These are phyloP conservation scores for Borostomias antarcticus DNA, from an alignment of 2,797 vertebrate genomes.

Conservation along the genomic window DNA sequence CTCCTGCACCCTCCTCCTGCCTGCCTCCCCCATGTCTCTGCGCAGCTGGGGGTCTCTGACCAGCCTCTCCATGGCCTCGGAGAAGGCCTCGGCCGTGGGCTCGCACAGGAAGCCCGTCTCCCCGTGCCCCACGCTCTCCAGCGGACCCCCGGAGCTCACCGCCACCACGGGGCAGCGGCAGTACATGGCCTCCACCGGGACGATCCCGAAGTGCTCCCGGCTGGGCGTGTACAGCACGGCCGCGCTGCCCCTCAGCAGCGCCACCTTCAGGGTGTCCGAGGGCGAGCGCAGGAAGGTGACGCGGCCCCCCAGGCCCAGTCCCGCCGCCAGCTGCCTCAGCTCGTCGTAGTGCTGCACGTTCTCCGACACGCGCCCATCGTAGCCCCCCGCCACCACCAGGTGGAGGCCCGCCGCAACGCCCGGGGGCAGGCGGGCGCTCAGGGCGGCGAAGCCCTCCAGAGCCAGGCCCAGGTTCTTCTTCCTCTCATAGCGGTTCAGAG, in stretches of 20 bases:
- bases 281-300: slow-evolving; percentile 93
- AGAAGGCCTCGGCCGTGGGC: slow-evolving; percentile 82
- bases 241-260: slow-evolving; percentile 77
- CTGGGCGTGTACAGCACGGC: slow-evolving; percentile 96
- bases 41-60: slow-evolving; percentile 82
- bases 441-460: slow-evolving; percentile 79
- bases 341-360: slow-evolving; percentile 91
- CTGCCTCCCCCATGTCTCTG: slow-evolving; percentile 87
- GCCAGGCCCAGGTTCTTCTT: slow-evolving; percentile 93
- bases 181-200: slow-evolving; percentile 97
- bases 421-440: slow-evolving; percentile 72
- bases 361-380: slow-evolving; percentile 89
- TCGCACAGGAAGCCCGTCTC: slow-evolving; percentile 91
- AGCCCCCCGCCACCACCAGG: slow-evolving; percentile 93
- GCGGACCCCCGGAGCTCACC: slow-evolving; percentile 91
- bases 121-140: slow-evolving; percentile 86
- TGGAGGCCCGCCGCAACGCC: slow-evolving; percentile 80
- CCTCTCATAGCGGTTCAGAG: slow-evolving; percentile 95
- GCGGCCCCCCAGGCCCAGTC: slow-evolving; percentile 72
- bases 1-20: slow-evolving; percentile 84
- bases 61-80: slow-evolving; percentile 88
- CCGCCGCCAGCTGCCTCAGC: slow-evolving; percentile 77
- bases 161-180: slow-evolving; percentile 91
- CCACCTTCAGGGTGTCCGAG: slow-evolving; percentile 88
- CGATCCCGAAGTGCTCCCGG: slow-evolving; percentile 97